Base-by-base conservation (phyloP, 1,140 invertebrate genomes). In the Drosophila sulfurigaster region DNA sequence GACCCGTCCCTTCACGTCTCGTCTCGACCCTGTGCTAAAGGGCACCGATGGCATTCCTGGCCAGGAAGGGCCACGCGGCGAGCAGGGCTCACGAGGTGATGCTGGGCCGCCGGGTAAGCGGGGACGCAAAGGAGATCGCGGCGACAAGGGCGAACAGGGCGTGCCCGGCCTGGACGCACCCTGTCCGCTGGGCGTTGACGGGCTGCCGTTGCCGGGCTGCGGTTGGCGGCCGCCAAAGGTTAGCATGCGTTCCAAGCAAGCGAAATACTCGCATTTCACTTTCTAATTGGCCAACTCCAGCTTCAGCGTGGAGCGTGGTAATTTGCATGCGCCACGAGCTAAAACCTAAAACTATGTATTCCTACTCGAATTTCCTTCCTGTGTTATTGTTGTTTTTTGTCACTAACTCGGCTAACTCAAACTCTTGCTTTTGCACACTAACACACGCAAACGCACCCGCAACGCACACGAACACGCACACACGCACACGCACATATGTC, bases 81-180 rank as follows among this genome's bases (percentile, higher is more conserved):
- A 97, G 91, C 97, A 97, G 93, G 97, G 97, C 91, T 95, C 95
- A 81, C 96, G 96, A 93, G 98, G 98, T 83, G 96, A 97, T 92
- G 93, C 96, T 91, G 98, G 98, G 51, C 96, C 96, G 52, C 93
- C 95, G 62, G 98, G 98, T 51, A 98, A 97, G 93, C 95, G 97
- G 89, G 98, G 98, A 49, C 95, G 96, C 78, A 97, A 97, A 93
- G 98, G 98, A 64, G 97, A 98, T 92, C 96, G 96, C 91, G 98
- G 98, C 60, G 95, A 96, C 83, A 98, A 98, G 94, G 98, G 98
- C 62, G 98, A 99, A 89, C 97, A 98, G 93, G 91, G 92, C 79
- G 97, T 99, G 75, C 98, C 98, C 11, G 98, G 98, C 67, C 93
- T 99, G 72, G 98, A 99, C 93, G 98, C 98, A 41, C 98, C 98